A percentile compares a stretch with the other conserved stretches of the same genome.
Evolutionary conservation across 2,797 vertebrate species (phyloP).

Genomic region (Scleropages formosus): DNA sequence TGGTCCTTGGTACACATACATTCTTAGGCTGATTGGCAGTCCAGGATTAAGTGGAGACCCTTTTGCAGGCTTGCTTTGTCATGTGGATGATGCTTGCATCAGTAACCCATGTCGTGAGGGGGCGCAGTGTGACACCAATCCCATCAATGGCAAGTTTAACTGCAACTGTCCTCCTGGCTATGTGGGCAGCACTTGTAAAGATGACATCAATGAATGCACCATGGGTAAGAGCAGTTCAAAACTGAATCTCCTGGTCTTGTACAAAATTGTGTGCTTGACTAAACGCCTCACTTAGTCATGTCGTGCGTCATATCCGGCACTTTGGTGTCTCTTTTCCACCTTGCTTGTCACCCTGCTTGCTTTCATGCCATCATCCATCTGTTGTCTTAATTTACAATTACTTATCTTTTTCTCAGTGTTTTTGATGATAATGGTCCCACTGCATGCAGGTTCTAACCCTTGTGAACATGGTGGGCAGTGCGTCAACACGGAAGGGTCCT

Average conservation of each 20-base stretch:
- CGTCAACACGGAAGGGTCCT: slow-evolving; percentile 88
- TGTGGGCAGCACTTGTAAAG: slow-evolving; percentile 69
- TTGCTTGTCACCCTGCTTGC: not conserved
- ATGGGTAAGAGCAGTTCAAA: slow-evolving; percentile 62
- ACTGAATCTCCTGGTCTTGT: not conserved
- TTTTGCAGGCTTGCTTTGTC: slow-evolving; percentile 71
- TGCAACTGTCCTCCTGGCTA: slow-evolving; percentile 77
- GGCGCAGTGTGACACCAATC: slow-evolving; percentile 77
- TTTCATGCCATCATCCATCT: not conserved
- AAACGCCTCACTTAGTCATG: no score
- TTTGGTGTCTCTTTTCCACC: no score
- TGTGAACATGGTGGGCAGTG: slow-evolving; percentile 89
- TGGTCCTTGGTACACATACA: not conserved
- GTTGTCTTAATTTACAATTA: no score
- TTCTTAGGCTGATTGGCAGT: not conserved
- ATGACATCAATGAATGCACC: slow-evolving; percentile 72
- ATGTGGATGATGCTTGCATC: slow-evolving; percentile 72
- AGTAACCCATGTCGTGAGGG: slow-evolving; percentile 76
- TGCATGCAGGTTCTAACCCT: slow-evolving; percentile 78
- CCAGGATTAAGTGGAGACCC: not conserved
- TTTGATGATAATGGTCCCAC: no score
- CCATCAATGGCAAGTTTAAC: slow-evolving; percentile 75
- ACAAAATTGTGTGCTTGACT: no score
- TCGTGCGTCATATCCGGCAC: no score
- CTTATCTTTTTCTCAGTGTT: not conserved